Base-by-base conservation (phyloP, 2,888 invertebrate genomes). In the Diadegma fenestrale region DNA sequence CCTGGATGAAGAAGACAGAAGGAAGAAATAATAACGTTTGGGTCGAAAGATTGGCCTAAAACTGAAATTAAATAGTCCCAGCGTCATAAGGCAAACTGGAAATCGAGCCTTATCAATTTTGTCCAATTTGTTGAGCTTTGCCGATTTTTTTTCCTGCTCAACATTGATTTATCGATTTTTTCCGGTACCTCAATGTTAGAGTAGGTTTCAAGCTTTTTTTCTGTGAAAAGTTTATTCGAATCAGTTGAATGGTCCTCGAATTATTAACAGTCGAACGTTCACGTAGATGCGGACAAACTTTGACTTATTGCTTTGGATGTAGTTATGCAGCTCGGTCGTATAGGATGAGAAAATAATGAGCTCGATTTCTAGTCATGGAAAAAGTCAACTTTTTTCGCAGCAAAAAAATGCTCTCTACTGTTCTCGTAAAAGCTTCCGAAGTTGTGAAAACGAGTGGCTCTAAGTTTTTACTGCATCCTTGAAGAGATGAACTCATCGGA, bases 401-500 rank as follows among this genome's bases (percentile, higher is more conserved):
- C 19, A 22, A 22, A 43, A 66, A 7, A 37, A 43, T 22, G 22
- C 1, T 33, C 30, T 43, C 10, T 8, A 19, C n/a, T 33, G 63
- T 6, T 26, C 30, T 54, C n/a, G 30, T 12, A 22, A 45, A 26
- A 69, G 30, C 10, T 69, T 6, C 6, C 22, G 69, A 48, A 63
- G 63, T 51, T 51, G 37, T 14, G 48, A 69, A n/a, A 37, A 69
- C 51, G 6, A n/a, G 37, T 43, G 1, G n/a, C 19, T 43, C 17
- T 54, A 41, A 5, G 30, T 43, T 41, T 54, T 66, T 17, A 77
- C 51, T 72, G n/a, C 8, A 72, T 72, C 14, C 48, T 72, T n/a
- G 8, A 10, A 1, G 26, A 17, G 26, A 69, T 61, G 48, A 80
- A 80, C 72, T n/a, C 58, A 19, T 58, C 30, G 37, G 37, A 37